Base-by-base conservation (phyloP, 2,797 vertebrate species). In the Phoxinus dragarum region DNA sequence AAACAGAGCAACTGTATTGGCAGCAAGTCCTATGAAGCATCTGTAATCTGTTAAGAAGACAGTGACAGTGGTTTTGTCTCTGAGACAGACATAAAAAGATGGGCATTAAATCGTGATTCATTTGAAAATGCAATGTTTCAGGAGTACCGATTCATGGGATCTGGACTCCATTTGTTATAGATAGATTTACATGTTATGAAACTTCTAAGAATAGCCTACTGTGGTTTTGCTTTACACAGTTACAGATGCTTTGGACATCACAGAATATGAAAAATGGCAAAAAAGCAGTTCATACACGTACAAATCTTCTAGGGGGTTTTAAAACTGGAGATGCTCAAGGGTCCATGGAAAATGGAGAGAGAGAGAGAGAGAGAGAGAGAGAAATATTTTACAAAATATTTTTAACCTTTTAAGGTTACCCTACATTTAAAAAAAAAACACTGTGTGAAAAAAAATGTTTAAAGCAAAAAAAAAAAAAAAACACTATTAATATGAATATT, bases 21-120 rank as follows among this genome's bases (percentile, higher is more conserved):
- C 31, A 80, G 73, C 5, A 38, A 61, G 66, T 23, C 56, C 34
- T 78, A 8, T 78, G 47, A 84, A 16, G 71, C 54, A 73, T 82
- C 69, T 82, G 66, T 40, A 27, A 67, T 66, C 23, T 27, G 17
- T 84, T 80, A 61, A 47, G 52, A 67, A 76, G 38, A 75, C 52
- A 52, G 31, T 61, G 40, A 64, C 27, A 49, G 21, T n/a, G 56
- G 31, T 40, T 66, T 66, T 40, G 14, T 49, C 49, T 38, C 14
- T 3, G 3, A 52, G 56, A 64, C 38, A 38, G 36, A 59, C 38
- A 21, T 23, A 42, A 77, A 4, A 61, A 78, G 23, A 61, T 16
- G 23, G 8, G 9, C n/a, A 19, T 78, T 78, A 38, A 78, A 42
- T 79, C 5, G 21, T 23, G 49, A 56, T 36, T 38, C 3, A 78